A percentile compares a stretch with the other conserved stretches of the same genome.
Evolutionary conservation across 2,888 invertebrate genomes (phyloP).

Genomic region (Cephus runcator): DNA sequence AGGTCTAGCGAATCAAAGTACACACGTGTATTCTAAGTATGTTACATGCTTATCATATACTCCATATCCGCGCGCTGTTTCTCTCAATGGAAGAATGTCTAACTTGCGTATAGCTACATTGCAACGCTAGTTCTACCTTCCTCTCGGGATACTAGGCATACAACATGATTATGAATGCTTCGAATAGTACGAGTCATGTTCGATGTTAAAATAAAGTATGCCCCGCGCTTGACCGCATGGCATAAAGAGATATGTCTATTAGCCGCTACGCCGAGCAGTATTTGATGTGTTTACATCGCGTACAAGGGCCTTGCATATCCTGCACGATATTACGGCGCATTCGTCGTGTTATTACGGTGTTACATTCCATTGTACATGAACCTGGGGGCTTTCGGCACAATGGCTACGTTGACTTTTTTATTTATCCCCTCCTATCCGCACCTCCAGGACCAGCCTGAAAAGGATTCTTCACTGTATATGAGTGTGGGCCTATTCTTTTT

Average conservation of each 20-base stretch:
- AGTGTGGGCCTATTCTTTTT: neutral
- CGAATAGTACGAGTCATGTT: constrained; percentile 25
- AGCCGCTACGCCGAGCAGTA: constrained; percentile 21
- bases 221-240: constrained; percentile 9
- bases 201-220: constrained; percentile 20
- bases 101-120: neutral
- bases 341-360: constrained; percentile 45
- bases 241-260: constrained; percentile 35
- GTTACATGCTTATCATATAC: neutral
- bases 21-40: neutral
- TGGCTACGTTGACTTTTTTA: constrained; percentile 25
- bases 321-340: constrained; percentile 39
- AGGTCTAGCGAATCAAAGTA: neutral
- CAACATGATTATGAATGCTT: constrained; percentile 22
- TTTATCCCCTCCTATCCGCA: neutral
- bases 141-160: neutral
- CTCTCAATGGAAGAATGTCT: neutral
- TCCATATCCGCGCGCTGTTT: neutral
- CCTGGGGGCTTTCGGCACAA: constrained; percentile 34
- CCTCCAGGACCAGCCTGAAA: neutral
- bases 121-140: constrained; percentile 15
- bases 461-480: neutral
- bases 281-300: constrained; percentile 29
- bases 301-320: constrained; percentile 24
- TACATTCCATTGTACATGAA: constrained; percentile 45